These are phyloP conservation scores for Phalacrocorax pelagicus DNA, from an alignment of 2,113 vertebrate species.

Conservation along the genomic window DNA sequence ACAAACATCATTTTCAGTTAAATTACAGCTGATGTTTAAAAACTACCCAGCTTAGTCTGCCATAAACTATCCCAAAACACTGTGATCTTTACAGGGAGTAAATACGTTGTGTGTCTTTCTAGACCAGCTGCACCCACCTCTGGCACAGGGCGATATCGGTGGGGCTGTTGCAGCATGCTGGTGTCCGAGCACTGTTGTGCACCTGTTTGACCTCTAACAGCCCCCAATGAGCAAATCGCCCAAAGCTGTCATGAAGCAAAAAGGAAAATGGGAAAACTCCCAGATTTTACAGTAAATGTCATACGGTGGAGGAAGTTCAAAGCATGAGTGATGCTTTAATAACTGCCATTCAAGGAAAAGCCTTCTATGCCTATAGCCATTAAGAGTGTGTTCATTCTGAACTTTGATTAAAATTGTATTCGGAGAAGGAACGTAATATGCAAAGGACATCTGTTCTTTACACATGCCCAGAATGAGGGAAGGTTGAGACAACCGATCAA, in stretches of 20 bases:
- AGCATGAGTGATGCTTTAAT: not conserved
- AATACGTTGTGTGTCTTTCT: not conserved
- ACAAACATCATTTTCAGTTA: not conserved
- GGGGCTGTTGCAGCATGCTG: not conserved
- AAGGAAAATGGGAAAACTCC: not conserved
- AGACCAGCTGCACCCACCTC: not conserved
- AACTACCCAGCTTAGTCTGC: not conserved
- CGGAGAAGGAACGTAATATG: not conserved
- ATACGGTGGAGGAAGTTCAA: not conserved
- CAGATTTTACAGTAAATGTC: not conserved
- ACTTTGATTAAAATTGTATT: not conserved
- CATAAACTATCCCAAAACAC: not conserved
- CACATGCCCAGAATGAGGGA: not conserved
- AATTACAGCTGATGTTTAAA: not conserved
- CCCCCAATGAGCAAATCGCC: not conserved
- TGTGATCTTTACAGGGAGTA: not conserved
- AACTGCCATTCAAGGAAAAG: not conserved
- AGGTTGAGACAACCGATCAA: not conserved
- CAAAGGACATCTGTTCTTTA: not conserved
- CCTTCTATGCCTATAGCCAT: not conserved
- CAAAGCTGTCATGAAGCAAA: not conserved
- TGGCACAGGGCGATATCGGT: rapidly evolving
- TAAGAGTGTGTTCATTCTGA: not conserved
- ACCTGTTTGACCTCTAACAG: not conserved
- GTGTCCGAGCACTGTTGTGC: rapidly evolving